Evolutionary conservation across 2,888 invertebrate genomes (phyloP).

Genomic region (Ephialtes manifestator): DNA sequence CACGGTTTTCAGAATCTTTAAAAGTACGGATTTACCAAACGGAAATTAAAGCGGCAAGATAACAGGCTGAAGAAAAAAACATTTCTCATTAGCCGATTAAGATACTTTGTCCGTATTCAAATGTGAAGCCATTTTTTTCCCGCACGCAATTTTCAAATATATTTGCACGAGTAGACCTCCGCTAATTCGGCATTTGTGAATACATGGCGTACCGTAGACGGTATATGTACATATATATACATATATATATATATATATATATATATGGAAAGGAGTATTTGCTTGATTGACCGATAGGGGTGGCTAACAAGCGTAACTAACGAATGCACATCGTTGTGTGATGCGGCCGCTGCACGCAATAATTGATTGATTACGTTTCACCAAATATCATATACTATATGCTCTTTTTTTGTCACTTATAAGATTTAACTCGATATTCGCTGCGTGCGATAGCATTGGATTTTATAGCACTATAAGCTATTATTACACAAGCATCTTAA

Average conservation of each 20-base stretch:
- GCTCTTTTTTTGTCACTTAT: slow-evolving; percentile 20
- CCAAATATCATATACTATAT: slow-evolving; percentile 73
- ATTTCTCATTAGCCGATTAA: slow-evolving; percentile 42
- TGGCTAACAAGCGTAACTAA: slow-evolving; percentile 81
- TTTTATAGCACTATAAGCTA: no score
- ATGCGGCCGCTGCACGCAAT: slow-evolving; percentile 75
- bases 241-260: slow-evolving; percentile 18
- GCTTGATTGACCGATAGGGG: slow-evolving; percentile 76
- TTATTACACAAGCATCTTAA: no score
- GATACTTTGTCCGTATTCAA: slow-evolving; percentile 28
- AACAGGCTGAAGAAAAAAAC: not conserved
- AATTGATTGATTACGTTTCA: slow-evolving; percentile 82
- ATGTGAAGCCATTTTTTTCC: slow-evolving; percentile 26
- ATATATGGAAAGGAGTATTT: slow-evolving; percentile 72
- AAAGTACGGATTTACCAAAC: not conserved
- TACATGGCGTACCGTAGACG: not conserved
- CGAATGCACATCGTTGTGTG: slow-evolving; percentile 78
- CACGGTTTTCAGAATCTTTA: slow-evolving; percentile 26
- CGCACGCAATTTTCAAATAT: slow-evolving; percentile 68
- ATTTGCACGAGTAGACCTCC: slow-evolving; percentile 64
- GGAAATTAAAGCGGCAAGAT: slow-evolving; percentile 1
- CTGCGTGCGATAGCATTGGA: no score
- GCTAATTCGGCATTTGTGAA: slow-evolving; percentile 37
- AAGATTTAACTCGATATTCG: not conserved
- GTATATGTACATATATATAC: slow-evolving; percentile 50